Evolutionary conservation across 2,113 vertebrate species (phyloP).

Genomic region (Epinephelus moara): DNA sequence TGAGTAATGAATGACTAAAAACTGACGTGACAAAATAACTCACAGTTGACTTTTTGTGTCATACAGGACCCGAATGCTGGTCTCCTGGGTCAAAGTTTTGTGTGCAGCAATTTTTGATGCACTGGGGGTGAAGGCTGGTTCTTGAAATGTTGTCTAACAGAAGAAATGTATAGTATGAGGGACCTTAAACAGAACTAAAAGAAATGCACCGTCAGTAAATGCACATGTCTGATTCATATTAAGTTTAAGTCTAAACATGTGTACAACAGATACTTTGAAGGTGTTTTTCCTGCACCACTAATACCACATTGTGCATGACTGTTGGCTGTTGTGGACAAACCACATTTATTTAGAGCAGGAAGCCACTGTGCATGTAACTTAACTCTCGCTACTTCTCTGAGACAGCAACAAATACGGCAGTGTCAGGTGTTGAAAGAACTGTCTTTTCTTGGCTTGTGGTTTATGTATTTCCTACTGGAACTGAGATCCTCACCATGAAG

Average conservation of each 20-base stretch:
- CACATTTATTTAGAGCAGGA: conserved; percentile 18
- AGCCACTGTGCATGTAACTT: conserved; percentile 14
- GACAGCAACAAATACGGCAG: conserved; percentile 12
- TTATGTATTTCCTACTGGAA: conserved; percentile 19
- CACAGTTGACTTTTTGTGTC: too few species aligned
- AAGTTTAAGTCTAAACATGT: neutral
- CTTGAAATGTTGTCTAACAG: neutral
- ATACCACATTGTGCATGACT: neutral
- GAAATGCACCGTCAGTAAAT: neutral
- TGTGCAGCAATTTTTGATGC: too few species aligned
- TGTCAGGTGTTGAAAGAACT: conserved; percentile 11
- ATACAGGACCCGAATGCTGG: too few species aligned
- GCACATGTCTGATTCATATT: neutral
- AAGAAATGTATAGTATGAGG: neutral
- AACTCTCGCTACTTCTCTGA: conserved; percentile 12
- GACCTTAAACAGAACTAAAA: neutral
- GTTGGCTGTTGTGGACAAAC: conserved; percentile 1
- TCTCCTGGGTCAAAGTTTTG: too few species aligned
- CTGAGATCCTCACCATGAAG: neutral
- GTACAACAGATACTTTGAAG: neutral
- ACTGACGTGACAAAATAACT: too few species aligned
- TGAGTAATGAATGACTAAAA: too few species aligned
- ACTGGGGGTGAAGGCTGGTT: too few species aligned
- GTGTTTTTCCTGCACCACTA: neutral
- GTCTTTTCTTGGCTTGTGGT: conserved; percentile 23